These are phyloP conservation scores for Chinchilla lanigera DNA, from an alignment of 2,113 vertebrate species.

Conservation along the genomic window DNA sequence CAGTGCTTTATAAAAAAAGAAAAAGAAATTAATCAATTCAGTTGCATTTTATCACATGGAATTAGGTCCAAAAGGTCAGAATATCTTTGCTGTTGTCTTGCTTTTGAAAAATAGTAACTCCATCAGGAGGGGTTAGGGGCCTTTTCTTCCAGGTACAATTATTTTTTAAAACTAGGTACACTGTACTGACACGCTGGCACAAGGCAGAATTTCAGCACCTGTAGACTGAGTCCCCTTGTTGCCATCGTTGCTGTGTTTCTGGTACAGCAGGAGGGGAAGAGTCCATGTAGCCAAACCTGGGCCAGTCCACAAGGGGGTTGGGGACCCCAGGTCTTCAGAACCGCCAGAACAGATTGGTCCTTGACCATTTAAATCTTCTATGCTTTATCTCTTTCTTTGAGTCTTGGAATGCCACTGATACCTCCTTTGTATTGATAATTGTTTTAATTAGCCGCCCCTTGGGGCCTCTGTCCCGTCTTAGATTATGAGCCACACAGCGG, in stretches of 20 bases:
- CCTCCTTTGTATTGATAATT: slow-evolving; percentile 94
- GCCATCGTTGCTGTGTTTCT: background rate
- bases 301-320: background rate
- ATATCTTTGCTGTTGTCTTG: background rate
- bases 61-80: background rate
- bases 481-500: slow-evolving; percentile 81
- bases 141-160: background rate
- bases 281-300: background rate
- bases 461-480: slow-evolving; percentile 83
- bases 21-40: background rate
- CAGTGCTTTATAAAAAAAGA: background rate
- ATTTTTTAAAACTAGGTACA: background rate
- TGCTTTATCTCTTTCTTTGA: slow-evolving; percentile 90
- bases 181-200: background rate
- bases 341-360: slow-evolving; percentile 77
- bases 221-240: background rate
- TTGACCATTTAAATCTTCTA: slow-evolving; percentile 86
- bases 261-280: background rate
- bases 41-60: background rate
- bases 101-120: background rate
- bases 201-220: background rate
- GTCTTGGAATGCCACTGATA: slow-evolving; percentile 89
- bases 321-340: slow-evolving; percentile 71
- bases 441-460: slow-evolving; percentile 95
- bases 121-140: background rate